A percentile compares a stretch with the other conserved stretches of the same genome.
Conservation (phyloP, 2,113 vertebrate genomes). For the Phocoena sinus region DNA sequence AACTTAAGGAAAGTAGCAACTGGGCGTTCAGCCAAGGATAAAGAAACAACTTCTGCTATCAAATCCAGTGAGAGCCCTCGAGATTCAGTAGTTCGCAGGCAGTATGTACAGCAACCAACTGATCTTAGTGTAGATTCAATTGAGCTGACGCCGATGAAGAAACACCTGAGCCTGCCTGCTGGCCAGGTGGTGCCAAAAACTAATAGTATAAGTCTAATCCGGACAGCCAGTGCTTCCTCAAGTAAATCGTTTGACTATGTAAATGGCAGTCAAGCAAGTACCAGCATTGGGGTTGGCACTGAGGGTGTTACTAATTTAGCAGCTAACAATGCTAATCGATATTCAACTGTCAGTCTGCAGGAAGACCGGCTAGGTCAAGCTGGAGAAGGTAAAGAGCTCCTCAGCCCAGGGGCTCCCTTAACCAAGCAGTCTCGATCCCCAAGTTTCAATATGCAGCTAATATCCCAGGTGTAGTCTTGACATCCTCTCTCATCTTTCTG, state of each 20-base stretch:
- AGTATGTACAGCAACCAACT: constrained; percentile 79
- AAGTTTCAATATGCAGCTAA: constrained; percentile 99
- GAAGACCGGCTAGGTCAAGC: constrained; percentile 90
- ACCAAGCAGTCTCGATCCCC: constrained; percentile 97
- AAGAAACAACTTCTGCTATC: constrained; percentile 74
- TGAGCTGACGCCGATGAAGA: constrained; percentile 93
- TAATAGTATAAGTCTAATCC: constrained; percentile 85
- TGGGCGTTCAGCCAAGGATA: constrained; percentile 88
- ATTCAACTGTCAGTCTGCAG: constrained; percentile 95
- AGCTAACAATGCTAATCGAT: constrained; percentile 85
- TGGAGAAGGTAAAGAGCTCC: constrained; percentile 88
- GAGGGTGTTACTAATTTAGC: constrained; percentile 82
- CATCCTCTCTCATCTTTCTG: constrained; percentile 56
- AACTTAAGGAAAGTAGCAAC: constrained; percentile 91
- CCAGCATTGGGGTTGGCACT: constrained; percentile 75
- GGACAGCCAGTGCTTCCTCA: constrained; percentile 96
- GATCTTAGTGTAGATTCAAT: constrained; percentile 84
- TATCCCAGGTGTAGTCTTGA: constrained; percentile 94
- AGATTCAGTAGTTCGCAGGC: constrained; percentile 80
- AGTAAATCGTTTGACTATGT: constrained; percentile 97
- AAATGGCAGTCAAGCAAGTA: constrained; percentile 85
- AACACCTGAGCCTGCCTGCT: constrained; percentile 92
- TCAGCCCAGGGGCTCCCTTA: constrained; percentile 88
- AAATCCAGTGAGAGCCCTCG: constrained; percentile 81
- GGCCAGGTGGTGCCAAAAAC: constrained; percentile 86